Evolutionary conservation across 2,888 invertebrate species (phyloP).

Genomic region (Tricholauxania praeusta): DNA sequence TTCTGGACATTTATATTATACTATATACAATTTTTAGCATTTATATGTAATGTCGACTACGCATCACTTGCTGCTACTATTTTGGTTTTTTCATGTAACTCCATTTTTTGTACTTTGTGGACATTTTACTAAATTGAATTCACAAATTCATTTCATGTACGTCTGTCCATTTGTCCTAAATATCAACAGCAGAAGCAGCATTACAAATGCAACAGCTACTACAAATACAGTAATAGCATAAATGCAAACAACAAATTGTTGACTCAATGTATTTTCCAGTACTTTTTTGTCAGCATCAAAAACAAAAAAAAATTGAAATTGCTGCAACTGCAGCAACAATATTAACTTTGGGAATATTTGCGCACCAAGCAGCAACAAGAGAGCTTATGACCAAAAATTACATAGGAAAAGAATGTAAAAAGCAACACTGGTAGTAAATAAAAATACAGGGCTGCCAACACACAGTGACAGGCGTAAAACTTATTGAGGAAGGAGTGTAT

Average conservation of each 20-base stretch:
- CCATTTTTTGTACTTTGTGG: constrained; percentile 14
- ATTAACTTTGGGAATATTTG: constrained; percentile 60
- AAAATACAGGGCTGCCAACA: constrained; percentile 20
- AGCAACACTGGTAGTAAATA: constrained; percentile 14
- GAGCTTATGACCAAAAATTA: constrained; percentile 49
- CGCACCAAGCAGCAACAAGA: constrained; percentile 48
- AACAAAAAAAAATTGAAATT: background rate
- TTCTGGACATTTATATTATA: too few species aligned
- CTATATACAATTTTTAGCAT: too few species aligned
- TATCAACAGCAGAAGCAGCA: constrained; percentile 27
- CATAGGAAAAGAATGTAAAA: constrained; percentile 45
- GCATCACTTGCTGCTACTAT: too few species aligned
- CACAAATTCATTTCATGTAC: constrained; percentile 30
- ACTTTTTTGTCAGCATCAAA: constrained; percentile 34
- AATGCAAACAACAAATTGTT: constrained; percentile 55
- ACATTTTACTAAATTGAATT: constrained; percentile 29
- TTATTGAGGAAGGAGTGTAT: too few species aligned
- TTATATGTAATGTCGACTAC: too few species aligned
- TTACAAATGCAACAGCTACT: constrained; percentile 35
- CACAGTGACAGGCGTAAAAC: background rate
- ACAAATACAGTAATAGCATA: constrained; percentile 5
- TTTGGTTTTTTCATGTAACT: too few species aligned
- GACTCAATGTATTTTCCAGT: constrained; percentile 58
- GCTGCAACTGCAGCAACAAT: constrained; percentile 42
- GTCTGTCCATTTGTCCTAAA: constrained; percentile 16